Evolutionary conservation across 2,113 vertebrate species (phyloP).

Genomic region (Crotalus tigris): DNA sequence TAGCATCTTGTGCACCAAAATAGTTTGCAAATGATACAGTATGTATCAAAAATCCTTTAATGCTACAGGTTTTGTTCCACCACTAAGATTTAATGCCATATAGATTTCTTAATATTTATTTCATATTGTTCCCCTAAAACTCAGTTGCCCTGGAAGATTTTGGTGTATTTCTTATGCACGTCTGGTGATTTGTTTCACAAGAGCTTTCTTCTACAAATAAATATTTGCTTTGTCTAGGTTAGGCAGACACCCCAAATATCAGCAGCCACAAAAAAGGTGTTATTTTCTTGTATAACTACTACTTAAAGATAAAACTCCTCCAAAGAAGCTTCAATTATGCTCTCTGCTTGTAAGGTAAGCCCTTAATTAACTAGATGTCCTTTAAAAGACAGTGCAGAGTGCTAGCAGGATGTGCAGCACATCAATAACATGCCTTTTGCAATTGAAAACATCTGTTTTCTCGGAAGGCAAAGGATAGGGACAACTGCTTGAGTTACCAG

Average conservation of each 20-base stretch:
- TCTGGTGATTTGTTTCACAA: slow-evolving; percentile 26
- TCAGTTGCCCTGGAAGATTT: background rate
- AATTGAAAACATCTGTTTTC: slow-evolving; percentile 58
- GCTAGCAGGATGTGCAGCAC: background rate
- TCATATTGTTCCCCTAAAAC: background rate
- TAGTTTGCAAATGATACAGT: background rate
- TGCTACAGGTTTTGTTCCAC: background rate
- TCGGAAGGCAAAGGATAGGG: slow-evolving; percentile 19
- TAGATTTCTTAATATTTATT: slow-evolving; percentile 44
- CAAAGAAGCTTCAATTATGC: background rate
- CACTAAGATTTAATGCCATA: background rate
- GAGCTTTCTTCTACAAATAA: slow-evolving; percentile 29
- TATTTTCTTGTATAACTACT: slow-evolving; percentile 23
- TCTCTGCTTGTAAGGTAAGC: slow-evolving; percentile 24
- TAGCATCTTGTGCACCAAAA: background rate
- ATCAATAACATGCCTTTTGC: slow-evolving; percentile 32
- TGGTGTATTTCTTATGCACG: slow-evolving; percentile 14
- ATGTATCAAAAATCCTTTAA: background rate
- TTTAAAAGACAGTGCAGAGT: slow-evolving; percentile 21
- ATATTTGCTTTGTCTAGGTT: slow-evolving; percentile 18
- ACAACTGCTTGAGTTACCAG: slow-evolving; percentile 14
- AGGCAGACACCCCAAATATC: slow-evolving; percentile 29
- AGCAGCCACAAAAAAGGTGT: background rate
- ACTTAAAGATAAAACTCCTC: slow-evolving; percentile 29
- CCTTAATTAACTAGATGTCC: slow-evolving; percentile 25